Evolutionary conservation across 2,113 vertebrate species (phyloP).

Genomic region (Myotis lucifugus): DNA sequence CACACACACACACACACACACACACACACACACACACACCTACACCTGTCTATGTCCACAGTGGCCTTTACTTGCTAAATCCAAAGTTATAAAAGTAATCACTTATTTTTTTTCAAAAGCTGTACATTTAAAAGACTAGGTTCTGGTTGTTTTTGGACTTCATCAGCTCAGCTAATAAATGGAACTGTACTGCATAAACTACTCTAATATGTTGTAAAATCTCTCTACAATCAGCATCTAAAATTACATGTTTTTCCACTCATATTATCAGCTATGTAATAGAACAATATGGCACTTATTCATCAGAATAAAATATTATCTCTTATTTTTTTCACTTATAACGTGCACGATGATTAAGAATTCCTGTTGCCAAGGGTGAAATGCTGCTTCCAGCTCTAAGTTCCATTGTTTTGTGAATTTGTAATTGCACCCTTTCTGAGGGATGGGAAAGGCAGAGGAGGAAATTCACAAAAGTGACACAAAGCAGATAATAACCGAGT

Average conservation of each 20-base stretch:
- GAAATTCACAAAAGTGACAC: slow-evolving; percentile 65
- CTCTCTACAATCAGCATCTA: not conserved
- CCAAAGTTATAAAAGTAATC: not conserved
- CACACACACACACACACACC: not conserved
- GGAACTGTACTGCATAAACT: not conserved
- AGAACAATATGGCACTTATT: slow-evolving; percentile 46
- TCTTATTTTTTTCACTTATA: slow-evolving; percentile 74
- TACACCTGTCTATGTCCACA: not conserved
- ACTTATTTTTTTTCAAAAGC: slow-evolving; percentile 17
- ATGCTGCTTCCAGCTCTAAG: slow-evolving; percentile 75
- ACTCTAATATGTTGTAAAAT: not conserved
- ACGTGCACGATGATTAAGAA: slow-evolving; percentile 74
- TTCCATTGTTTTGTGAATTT: slow-evolving; percentile 74
- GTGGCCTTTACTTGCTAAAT: not conserved
- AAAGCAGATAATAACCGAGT: slow-evolving; percentile 59
- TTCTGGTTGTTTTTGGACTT: slow-evolving; percentile 32
- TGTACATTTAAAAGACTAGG: slow-evolving; percentile 1
- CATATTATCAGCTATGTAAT: not conserved
- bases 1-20: not conserved
- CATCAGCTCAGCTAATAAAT: slow-evolving; percentile 35
- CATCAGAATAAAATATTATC: slow-evolving; percentile 63
- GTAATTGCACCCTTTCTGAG: slow-evolving; percentile 77
- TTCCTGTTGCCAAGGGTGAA: slow-evolving; percentile 80
- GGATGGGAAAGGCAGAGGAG: slow-evolving; percentile 77
- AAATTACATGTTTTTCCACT: not conserved